Evolutionary conservation across 2,888 invertebrate species (phyloP).

Genomic region (Acrocera orbiculus): DNA sequence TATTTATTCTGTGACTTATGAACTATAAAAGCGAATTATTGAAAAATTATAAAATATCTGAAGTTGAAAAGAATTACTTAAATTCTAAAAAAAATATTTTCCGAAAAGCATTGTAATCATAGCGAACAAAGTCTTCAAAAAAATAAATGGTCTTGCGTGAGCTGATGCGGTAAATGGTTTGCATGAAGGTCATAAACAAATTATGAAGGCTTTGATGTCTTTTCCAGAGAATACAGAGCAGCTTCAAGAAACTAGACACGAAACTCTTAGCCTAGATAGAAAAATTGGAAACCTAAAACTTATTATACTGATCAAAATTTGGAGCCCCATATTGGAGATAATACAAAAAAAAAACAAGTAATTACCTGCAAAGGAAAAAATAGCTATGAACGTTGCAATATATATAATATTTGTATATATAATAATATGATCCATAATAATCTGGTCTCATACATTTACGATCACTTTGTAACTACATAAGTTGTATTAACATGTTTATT

Average conservation of each 20-base stretch:
- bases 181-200: background rate
- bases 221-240: background rate
- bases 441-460: too few species aligned
- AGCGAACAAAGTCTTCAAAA: slow-evolving; percentile 6
- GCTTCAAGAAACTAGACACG: too few species aligned
- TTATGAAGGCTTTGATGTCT: background rate
- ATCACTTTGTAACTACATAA: too few species aligned
- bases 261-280: background rate
- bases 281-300: background rate
- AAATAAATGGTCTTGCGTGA: slow-evolving; percentile 6
- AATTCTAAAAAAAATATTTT: too few species aligned
- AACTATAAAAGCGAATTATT: too few species aligned
- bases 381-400: background rate
- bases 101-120: too few species aligned
- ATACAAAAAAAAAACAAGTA: background rate
- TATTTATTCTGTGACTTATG: too few species aligned
- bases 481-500: too few species aligned
- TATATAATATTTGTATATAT: too few species aligned
- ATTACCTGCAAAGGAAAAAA: background rate
- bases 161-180: slow-evolving; percentile 4
- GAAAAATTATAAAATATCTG: too few species aligned
- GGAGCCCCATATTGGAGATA: background rate
- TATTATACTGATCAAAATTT: background rate
- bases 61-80: too few species aligned
- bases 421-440: too few species aligned